Evolutionary conservation across 2,797 vertebrate species (phyloP).

Genomic region (Chiroxiphia lanceolata): DNA sequence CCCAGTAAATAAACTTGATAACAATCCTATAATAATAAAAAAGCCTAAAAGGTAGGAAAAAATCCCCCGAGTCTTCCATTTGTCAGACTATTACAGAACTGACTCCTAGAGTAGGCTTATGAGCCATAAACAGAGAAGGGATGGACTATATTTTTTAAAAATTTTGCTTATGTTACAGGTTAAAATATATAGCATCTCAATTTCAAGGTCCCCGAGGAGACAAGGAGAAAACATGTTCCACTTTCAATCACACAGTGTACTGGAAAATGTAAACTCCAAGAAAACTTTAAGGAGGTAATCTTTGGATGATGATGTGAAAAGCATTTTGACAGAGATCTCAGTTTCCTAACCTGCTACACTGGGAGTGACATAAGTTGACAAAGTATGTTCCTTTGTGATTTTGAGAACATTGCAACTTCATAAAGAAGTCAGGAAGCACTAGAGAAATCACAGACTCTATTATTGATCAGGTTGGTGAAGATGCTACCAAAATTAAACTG

Average conservation of each 20-base stretch:
- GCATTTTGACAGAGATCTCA: conserved; percentile 8
- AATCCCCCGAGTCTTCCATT: not conserved
- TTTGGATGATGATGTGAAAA: conserved; percentile 26
- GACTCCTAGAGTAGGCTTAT: not conserved
- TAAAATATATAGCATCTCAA: not conserved
- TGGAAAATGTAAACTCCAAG: not conserved
- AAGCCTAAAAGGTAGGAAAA: not conserved
- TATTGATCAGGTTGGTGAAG: not conserved
- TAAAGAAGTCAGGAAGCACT: not conserved
- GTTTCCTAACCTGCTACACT: not conserved
- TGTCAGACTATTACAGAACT: not conserved
- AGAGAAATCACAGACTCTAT: not conserved
- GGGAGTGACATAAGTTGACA: not conserved
- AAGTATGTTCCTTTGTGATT: not conserved
- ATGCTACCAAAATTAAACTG: not conserved
- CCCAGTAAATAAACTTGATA: not conserved
- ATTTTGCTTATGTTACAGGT: not conserved
- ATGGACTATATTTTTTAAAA: not conserved
- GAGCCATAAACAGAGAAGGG: not conserved
- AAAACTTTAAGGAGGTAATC: not conserved
- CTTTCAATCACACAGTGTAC: not conserved
- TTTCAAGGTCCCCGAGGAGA: not conserved
- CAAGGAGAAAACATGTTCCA: not conserved
- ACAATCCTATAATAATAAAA: not conserved
- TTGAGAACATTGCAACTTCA: not conserved